phyloP scores from a whole-genome alignment of 2,113 vertebrate species.

The Nicator chloris region DNA sequence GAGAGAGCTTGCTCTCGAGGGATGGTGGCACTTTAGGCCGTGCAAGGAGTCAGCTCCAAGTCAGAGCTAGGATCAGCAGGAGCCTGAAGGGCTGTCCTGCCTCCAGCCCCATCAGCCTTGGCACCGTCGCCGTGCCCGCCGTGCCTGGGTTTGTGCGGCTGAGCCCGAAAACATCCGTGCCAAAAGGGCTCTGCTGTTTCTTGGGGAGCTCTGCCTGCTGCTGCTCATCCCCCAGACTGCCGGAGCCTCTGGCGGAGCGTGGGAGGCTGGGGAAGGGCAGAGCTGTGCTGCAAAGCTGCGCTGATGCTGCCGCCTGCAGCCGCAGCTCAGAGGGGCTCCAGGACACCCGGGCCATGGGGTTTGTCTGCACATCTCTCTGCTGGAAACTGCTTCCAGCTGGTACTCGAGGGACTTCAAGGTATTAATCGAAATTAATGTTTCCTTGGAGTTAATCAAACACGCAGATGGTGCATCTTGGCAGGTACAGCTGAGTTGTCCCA shows the following conservation, averaged over 20 bases:
- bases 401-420: neutral
- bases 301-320: neutral
- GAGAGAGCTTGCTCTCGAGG: rapidly evolving
- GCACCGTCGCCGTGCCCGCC: rapidly evolving
- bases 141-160: rapidly evolving
- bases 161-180: neutral
- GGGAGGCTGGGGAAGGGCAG: neutral
- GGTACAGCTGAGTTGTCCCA: no score
- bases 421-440: neutral
- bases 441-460: neutral
- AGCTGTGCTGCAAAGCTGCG: neutral
- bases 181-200: neutral
- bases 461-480: no score
- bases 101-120: rapidly evolving
- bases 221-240: neutral
- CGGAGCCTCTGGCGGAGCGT: neutral
- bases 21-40: rapidly evolving
- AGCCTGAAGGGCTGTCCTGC: neutral
- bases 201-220: neutral
- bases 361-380: neutral
- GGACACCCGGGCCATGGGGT: rapidly evolving
- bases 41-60: no score
- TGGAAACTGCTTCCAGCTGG: neutral
- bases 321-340: rapidly evolving
- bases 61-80: rapidly evolving